A percentile compares a stretch with the other conserved stretches of the same genome.
Evolutionary conservation across 2,113 vertebrate species (phyloP).

Genomic region (Melanostigma gelatinosum): DNA sequence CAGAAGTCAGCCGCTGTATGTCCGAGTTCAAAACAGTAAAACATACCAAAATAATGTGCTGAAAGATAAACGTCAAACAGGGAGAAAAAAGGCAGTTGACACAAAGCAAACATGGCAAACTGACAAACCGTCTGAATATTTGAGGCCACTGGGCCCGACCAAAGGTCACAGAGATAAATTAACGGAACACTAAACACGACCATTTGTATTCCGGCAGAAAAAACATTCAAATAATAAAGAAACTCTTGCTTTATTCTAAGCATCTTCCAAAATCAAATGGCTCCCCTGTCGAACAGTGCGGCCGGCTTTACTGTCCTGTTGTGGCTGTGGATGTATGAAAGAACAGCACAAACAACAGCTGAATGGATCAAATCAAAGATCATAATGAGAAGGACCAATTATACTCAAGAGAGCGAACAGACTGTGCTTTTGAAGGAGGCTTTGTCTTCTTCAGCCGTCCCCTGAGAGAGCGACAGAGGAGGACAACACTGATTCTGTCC

Average conservation of each 20-base stretch:
- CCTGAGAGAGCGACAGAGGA: slow-evolving; percentile 10
- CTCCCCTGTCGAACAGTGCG: slow-evolving; percentile 42
- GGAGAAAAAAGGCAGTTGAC: slow-evolving; percentile 17
- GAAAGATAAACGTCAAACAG: slow-evolving; percentile 46
- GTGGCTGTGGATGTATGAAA: slow-evolving; percentile 30
- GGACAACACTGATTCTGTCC: slow-evolving; percentile 42
- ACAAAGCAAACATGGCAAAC: slow-evolving; percentile 47
- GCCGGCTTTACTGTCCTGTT: slow-evolving; percentile 43
- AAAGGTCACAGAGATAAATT: slow-evolving; percentile 42
- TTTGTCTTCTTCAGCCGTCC: slow-evolving; percentile 40
- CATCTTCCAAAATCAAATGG: slow-evolving; percentile 10
- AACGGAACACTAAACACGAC: slow-evolving; percentile 53
- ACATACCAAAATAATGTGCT: slow-evolving; percentile 9
- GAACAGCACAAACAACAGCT: slow-evolving; percentile 56
- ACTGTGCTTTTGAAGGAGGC: slow-evolving; percentile 6
- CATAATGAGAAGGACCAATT: slow-evolving; percentile 36
- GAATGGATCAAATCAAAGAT: slow-evolving; percentile 41
- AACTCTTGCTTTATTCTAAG: slow-evolving; percentile 28
- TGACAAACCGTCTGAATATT: slow-evolving; percentile 40
- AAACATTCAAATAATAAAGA: slow-evolving; percentile 39
- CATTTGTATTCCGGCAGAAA: slow-evolving; percentile 51
- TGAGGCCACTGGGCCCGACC: background rate
- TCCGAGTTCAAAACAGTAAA: slow-evolving; percentile 28
- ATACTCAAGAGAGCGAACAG: slow-evolving; percentile 5
- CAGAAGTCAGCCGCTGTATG: background rate